Base-by-base conservation (phyloP, 1,140 invertebrate genomes). In the Zaprionus vittiger region DNA sequence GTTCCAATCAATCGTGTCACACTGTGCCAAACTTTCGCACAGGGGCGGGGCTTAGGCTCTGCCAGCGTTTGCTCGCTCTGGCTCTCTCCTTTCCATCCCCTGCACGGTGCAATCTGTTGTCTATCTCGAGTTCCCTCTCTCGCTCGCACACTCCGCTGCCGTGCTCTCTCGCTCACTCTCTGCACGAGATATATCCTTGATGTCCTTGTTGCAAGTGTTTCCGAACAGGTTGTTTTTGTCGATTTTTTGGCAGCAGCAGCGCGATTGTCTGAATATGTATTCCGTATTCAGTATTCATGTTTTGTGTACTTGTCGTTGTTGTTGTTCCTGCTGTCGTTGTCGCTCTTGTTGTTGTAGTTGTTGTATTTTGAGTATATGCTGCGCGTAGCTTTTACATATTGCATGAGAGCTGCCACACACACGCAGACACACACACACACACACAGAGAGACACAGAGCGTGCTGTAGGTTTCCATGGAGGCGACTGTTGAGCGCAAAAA, bases 151-250 rank as follows among this genome's bases (percentile, higher is more conserved):
- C 56, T 54, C 44, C 22, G n/a, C 54, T 31, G 31, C 28, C 22
- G 0, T 34, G 22, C 54, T 80, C 52, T 66, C 81, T 54, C 41
- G 37, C 73, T 70, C 37, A 9, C 41, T 68, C 38, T 20, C 54
- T 65, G 54, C 63, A 67, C 73, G 62, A 54, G 26, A 70, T 64
- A 73, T 73, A 68, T 68, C 63, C 62, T 79, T 89, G 85, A 89
- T 82, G 70, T 89, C 85, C 85, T 91, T 91, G 83, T 73, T 91
- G 90, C 90, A 91, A 91, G 90, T 91, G 90, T 91, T 91, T 90
- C 86, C 85, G 85, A 91, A 91, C 90, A 91, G 90, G 90, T 91
- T 91, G 90, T 91, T 91, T 91, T 91, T 91, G 90, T 91, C 85
- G 90, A 91, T 91, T 91, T 91, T 91, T 89, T 89, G 83, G 85